These are phyloP conservation scores for Anticlea derivata DNA, from an alignment of 2,888 invertebrate genomes.

Conservation along the genomic window DNA sequence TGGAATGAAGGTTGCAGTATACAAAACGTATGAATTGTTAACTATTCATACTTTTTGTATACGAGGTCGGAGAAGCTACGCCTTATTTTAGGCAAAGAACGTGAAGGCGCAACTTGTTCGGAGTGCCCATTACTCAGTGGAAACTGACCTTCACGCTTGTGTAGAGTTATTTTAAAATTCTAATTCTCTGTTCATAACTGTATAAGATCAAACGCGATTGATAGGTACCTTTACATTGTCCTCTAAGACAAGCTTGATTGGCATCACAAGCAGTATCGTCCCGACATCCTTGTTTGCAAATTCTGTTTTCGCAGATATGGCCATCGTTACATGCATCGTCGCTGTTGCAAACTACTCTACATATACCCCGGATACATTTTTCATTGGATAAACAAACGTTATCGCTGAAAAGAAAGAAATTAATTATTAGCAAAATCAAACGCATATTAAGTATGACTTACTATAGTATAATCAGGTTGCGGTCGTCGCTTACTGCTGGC, in stretches of 20 bases:
- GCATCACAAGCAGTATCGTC: conserved; percentile 91
- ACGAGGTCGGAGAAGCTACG: too few relatives aligned
- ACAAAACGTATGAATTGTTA: too few relatives aligned
- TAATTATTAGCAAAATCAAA: neutral
- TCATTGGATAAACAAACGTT: conserved; percentile 92
- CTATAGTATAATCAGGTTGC: too few relatives aligned
- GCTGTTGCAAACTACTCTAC: conserved; percentile 93
- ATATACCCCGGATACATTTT: conserved; percentile 92
- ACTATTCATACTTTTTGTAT: too few relatives aligned
- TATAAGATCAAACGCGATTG: neutral
- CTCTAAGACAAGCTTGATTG: conserved; percentile 91
- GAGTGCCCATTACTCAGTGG: too few relatives aligned
- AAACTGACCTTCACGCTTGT: too few relatives aligned
- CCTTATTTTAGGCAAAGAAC: too few relatives aligned
- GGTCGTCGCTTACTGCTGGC: too few relatives aligned
- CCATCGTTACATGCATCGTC: conserved; percentile 91
- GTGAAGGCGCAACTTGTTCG: too few relatives aligned
- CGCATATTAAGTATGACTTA: too few relatives aligned
- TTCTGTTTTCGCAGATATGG: conserved; percentile 93
- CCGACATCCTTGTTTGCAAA: conserved; percentile 94
- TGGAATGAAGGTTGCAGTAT: too few relatives aligned
- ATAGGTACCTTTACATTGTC: conserved; percentile 89
- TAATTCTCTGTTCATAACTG: neutral
- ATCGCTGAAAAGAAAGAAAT: conserved; percentile 85
- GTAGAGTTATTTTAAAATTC: too few relatives aligned